A percentile compares a stretch with the other conserved stretches of the same genome.
phyloP scores from a whole-genome alignment of 2,888 invertebrate species.

The Idaea dimidiata region DNA sequence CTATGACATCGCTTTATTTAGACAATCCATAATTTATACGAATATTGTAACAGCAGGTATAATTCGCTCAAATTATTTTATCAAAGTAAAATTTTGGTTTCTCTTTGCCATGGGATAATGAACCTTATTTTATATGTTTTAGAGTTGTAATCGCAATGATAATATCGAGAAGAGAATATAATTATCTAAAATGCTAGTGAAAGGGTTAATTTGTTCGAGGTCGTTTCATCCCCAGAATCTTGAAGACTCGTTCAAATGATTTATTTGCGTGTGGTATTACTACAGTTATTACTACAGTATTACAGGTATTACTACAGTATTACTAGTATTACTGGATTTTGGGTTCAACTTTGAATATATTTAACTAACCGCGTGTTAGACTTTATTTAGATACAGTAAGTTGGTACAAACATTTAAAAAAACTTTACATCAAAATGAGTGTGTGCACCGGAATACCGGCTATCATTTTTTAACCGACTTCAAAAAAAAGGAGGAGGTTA shows the following conservation, averaged over 20 bases:
- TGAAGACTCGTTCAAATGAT: background rate
- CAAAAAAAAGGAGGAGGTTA: background rate
- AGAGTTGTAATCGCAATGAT: background rate
- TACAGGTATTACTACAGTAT: too few relatives aligned
- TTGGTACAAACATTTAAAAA: too few relatives aligned
- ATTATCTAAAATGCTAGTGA: background rate
- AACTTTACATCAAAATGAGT: too few relatives aligned
- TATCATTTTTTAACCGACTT: constrained; percentile 3
- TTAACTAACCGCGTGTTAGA: too few relatives aligned
- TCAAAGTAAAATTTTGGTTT: background rate
- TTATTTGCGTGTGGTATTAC: background rate
- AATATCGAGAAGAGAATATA: background rate
- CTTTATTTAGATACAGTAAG: too few relatives aligned
- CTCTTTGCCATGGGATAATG: background rate
- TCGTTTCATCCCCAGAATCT: background rate
- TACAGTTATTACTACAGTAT: too few relatives aligned
- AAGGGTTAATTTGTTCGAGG: background rate
- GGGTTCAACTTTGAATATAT: background rate
- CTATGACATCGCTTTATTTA: background rate
- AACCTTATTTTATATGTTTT: background rate
- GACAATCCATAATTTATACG: background rate
- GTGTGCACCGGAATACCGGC: too few relatives aligned
- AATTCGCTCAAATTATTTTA: background rate
- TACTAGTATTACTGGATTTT: too few relatives aligned
- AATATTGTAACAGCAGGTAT: constrained; percentile 1